Evolutionary conservation across 2,113 vertebrate genomes (phyloP), one percentile per base, ranked within the genome.

Genomic region (Menidia beryllina): DNA sequence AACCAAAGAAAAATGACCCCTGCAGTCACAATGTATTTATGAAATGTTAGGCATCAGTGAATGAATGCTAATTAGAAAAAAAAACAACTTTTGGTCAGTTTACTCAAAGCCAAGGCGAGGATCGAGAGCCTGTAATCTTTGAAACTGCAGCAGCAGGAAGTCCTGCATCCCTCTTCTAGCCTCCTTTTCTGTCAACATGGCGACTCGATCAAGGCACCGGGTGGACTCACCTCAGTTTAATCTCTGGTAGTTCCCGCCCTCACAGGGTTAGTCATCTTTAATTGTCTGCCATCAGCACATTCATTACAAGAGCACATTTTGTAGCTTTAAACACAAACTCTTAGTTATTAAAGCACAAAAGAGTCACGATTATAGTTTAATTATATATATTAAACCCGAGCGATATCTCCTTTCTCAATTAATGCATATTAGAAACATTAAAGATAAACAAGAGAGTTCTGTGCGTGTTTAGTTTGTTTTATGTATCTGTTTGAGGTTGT

Each of bases 201-300:
- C 23, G 41, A 45, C 59, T 15, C 38, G 61, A 71, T 53, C n/a
- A 53, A 59, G 43, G 49, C 14, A 2, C 10, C 49, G 20, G 53
- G 56, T 50, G 53, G 34, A 55, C 72, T 68, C 56, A 77, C 70
- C 78, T 85, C 60, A 66, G 67, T 74, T 34, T 65, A 15, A 72
- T 83, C 66, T 59, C 53, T 38, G 55, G 4, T 69, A 39, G 67
- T 66, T 69, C 68, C 45, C 59, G 3, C 3, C 71, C 64, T 58
- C 58, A 52, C 65, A 63, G 30, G 55, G 34, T 65, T 72, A 64
- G 66, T 64, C 80, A 74, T 72, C 47, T 63, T 50, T 66, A 50
- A 50, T 62, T 60, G 57, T 60, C 68, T 57, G 54, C 62, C 63
- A 69, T 79, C 62, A 24, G 50, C 66, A 47, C 65, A 67, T 24